Conservation (phyloP, 2,113 vertebrate species). For the Colistium nudipinnis region DNA sequence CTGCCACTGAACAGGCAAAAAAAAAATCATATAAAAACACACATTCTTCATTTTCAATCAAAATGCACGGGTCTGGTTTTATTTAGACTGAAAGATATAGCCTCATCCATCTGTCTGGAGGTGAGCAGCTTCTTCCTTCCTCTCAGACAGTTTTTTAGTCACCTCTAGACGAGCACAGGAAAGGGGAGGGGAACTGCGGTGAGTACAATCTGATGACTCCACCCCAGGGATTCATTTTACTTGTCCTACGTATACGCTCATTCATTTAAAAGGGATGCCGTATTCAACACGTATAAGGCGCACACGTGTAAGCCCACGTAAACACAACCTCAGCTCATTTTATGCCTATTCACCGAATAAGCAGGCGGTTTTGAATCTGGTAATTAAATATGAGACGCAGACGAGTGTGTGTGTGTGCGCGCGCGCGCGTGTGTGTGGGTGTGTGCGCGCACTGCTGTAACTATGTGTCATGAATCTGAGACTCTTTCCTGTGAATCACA, state of each 20-base stretch:
- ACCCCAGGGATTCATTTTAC: conserved; percentile 1
- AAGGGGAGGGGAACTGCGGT: conserved; percentile 1
- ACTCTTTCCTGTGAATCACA: conserved; percentile 33
- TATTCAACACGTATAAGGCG: conserved; percentile 14
- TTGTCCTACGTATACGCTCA: not conserved
- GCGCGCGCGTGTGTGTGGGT: conserved; percentile 16
- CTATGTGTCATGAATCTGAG: conserved; percentile 20
- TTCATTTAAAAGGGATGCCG: conserved; percentile 7
- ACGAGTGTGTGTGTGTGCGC: conserved; percentile 20
- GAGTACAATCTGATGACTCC: conserved; percentile 2
- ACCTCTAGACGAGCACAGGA: conserved; percentile 13
- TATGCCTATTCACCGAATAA: conserved; percentile 9
- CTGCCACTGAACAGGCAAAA: not conserved
- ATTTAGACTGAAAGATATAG: conserved; percentile 14
- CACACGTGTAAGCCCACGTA: not conserved
- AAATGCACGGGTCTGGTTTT: conserved; percentile 27
- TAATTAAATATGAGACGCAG: conserved; percentile 36
- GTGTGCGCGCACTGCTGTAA: conserved; percentile 14
- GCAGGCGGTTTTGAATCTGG: conserved; percentile 12
- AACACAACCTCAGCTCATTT: conserved; percentile 9
- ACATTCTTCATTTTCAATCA: conserved; percentile 3
- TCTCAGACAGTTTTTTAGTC: conserved; percentile 20
- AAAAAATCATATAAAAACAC: conserved; percentile 32
- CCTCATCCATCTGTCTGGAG: conserved; percentile 25
- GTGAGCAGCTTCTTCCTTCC: conserved; percentile 30